Conservation (phyloP, 2,113 vertebrate species). For the Petroica traversi region DNA sequence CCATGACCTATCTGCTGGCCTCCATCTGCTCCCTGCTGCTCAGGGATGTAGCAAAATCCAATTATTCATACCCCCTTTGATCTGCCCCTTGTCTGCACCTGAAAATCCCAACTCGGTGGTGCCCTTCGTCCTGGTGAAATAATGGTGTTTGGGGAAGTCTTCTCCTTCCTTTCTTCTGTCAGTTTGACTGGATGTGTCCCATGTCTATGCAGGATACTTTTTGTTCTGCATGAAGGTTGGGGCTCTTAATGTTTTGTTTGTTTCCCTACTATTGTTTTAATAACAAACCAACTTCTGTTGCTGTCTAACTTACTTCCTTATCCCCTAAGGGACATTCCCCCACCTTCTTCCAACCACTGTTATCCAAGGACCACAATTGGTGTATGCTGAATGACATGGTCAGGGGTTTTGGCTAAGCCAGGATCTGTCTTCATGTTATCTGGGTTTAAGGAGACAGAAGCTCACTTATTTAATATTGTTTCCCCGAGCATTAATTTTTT, state of each 20-base stretch:
- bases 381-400: neutral
- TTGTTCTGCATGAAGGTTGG: neutral
- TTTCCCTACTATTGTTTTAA: neutral
- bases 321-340: neutral
- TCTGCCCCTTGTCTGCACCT: neutral
- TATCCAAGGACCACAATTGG: neutral
- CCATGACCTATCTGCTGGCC: neutral
- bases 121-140: neutral
- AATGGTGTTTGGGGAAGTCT: neutral
- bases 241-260: neutral
- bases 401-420: neutral
- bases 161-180: neutral
- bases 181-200: neutral
- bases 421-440: neutral
- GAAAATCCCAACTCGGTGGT: neutral
- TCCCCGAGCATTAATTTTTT: neutral
- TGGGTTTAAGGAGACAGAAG: neutral
- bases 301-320: neutral
- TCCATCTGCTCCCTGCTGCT: neutral
- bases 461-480: neutral
- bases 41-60: rapidly evolving
- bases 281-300: neutral
- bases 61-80: neutral
- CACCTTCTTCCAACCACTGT: neutral
- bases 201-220: neutral